Conservation (phyloP, 2,113 vertebrate species). For the Mirounga angustirostris region DNA sequence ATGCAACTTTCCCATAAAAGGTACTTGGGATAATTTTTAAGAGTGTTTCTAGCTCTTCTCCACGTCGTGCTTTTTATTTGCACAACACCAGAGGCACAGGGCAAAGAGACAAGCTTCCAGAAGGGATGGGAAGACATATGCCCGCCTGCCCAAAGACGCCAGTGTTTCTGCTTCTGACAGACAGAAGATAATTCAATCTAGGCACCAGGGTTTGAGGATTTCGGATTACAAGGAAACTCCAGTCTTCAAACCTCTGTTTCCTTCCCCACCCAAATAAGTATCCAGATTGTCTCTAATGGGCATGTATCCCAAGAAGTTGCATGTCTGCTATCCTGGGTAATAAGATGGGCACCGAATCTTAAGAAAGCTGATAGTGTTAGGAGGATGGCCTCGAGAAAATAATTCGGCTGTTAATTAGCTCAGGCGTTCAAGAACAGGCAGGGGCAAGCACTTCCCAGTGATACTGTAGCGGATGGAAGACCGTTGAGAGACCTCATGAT, state of each 20-base stretch:
- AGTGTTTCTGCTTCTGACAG: neutral
- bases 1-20: neutral
- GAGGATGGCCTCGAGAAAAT: neutral
- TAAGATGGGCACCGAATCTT: neutral
- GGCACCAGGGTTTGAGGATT: neutral
- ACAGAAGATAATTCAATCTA: neutral
- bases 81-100: neutral
- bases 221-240: neutral
- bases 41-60: neutral
- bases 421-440: accelerated
- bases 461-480: accelerated
- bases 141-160: neutral
- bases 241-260: neutral
- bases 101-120: neutral
- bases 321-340: neutral
- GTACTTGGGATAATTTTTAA: neutral
- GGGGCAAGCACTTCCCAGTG: accelerated
- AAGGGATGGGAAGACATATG: neutral
- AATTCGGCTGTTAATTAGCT: neutral
- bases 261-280: constrained; percentile 21
- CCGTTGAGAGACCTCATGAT: neutral
- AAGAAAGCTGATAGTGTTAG: neutral
- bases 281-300: neutral
- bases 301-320: neutral
- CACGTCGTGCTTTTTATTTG: neutral